Percentiles rank a stretch among this genome's conserved stretches.
These are phyloP conservation scores for Proteles cristata DNA, from an alignment of 2,113 vertebrate genomes.

Conservation along the genomic window DNA sequence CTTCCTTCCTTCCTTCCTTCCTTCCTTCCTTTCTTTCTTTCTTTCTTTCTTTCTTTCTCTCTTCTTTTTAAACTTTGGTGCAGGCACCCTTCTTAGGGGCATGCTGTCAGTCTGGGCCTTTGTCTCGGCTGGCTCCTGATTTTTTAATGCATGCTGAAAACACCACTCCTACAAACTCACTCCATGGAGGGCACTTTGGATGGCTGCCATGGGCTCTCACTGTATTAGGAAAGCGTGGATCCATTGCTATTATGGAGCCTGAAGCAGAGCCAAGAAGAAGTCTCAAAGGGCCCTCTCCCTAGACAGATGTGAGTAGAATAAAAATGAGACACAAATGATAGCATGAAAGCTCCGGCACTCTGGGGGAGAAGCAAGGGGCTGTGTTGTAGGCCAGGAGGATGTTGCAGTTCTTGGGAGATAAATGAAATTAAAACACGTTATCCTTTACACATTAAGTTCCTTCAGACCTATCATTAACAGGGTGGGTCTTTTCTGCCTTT, in stretches of 20 bases:
- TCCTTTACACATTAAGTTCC: background rate
- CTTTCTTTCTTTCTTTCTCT: background rate
- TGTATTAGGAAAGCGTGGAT: conserved; percentile 55
- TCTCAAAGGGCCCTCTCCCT: conserved; percentile 48
- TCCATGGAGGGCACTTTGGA: conserved; percentile 15
- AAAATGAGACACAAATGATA: conserved; percentile 28
- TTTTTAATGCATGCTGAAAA: background rate
- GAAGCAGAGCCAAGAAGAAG: conserved; percentile 57
- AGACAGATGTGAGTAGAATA: conserved; percentile 30
- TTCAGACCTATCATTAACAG: background rate
- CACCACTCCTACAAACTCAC: background rate
- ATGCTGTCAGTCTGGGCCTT: background rate
- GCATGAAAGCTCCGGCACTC: background rate
- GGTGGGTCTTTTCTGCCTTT: background rate
- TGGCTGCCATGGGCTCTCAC: conserved; percentile 49
- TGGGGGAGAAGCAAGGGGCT: background rate
- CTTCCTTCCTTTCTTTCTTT: no score
- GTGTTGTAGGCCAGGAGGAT: background rate
- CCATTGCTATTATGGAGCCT: conserved; percentile 34
- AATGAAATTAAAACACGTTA: conserved; percentile 22
- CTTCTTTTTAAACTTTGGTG: background rate
- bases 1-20: no score
- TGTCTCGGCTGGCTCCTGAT: background rate
- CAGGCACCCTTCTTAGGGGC: background rate
- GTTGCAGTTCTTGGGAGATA: background rate